Evolutionary conservation across 2,888 invertebrate genomes (phyloP).

Genomic region (Sepiola atlantica): DNA sequence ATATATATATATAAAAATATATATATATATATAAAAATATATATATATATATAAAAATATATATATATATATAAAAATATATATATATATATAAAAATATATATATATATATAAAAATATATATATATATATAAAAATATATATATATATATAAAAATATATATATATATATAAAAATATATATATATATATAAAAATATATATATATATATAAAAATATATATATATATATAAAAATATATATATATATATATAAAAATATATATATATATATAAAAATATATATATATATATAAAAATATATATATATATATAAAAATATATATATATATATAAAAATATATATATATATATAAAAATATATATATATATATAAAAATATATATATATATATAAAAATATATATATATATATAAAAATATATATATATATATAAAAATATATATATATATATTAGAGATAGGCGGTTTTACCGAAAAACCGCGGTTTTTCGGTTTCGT

Average conservation of each 20-base stretch:
- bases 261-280: background rate
- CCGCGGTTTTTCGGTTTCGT: too few relatives aligned
- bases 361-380: slow-evolving; percentile 46
- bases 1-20: slow-evolving; percentile 44
- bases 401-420: background rate
- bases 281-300: background rate
- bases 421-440: background rate
- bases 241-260: slow-evolving; percentile 41
- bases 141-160: slow-evolving; percentile 44
- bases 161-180: slow-evolving; percentile 44
- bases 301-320: background rate
- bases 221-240: slow-evolving; percentile 44
- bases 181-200: slow-evolving; percentile 44
- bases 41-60: slow-evolving; percentile 44
- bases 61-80: slow-evolving; percentile 44
- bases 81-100: slow-evolving; percentile 44
- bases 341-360: slow-evolving; percentile 48
- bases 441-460: background rate
- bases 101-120: slow-evolving; percentile 44
- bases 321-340: slow-evolving; percentile 40
- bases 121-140: slow-evolving; percentile 43
- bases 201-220: slow-evolving; percentile 44
- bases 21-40: slow-evolving; percentile 44
- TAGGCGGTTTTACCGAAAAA: background rate
- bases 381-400: background rate